Conservation (phyloP, 2,888 invertebrate genomes). For the Crocallis elinguaria region DNA sequence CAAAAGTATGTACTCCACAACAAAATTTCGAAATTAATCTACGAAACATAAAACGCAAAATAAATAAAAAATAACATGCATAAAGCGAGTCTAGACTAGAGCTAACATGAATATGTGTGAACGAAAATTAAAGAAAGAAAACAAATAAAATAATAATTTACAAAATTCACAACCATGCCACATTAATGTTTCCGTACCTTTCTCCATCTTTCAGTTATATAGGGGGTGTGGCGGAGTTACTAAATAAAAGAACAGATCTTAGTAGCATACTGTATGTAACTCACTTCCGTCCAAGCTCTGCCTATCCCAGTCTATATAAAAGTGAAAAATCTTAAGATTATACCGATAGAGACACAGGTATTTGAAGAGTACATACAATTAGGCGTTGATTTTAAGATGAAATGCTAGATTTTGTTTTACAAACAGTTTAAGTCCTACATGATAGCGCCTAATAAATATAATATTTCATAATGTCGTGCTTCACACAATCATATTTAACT, state of each 20-base stretch:
- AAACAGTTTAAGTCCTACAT: constrained; percentile 20
- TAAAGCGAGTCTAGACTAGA: constrained; percentile 27
- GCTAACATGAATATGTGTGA: constrained; percentile 76
- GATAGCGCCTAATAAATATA: background rate
- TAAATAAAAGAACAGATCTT: constrained; percentile 55
- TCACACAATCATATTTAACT: constrained; percentile 7
- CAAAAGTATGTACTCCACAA: too few species aligned
- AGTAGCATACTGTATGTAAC: constrained; percentile 73
- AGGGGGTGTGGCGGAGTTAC: constrained; percentile 28
- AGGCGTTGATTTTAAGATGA: background rate
- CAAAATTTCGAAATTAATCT: background rate
- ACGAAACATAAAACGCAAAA: constrained; percentile 17
- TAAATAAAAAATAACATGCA: constrained; percentile 25
- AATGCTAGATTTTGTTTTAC: constrained; percentile 8
- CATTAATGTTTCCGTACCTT: constrained; percentile 57
- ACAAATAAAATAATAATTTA: constrained; percentile 31
- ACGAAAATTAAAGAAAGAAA: constrained; percentile 38
- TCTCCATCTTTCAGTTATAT: constrained; percentile 33
- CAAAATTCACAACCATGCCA: constrained; percentile 63
- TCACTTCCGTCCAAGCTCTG: constrained; percentile 67
- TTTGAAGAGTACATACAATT: background rate
- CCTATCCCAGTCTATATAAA: constrained; percentile 52
- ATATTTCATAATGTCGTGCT: constrained; percentile 31
- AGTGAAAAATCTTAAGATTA: constrained; percentile 44
- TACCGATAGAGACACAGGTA: background rate